Conservation (phyloP, 1,140 invertebrate genomes). For the Onthophagus taurus region DNA sequence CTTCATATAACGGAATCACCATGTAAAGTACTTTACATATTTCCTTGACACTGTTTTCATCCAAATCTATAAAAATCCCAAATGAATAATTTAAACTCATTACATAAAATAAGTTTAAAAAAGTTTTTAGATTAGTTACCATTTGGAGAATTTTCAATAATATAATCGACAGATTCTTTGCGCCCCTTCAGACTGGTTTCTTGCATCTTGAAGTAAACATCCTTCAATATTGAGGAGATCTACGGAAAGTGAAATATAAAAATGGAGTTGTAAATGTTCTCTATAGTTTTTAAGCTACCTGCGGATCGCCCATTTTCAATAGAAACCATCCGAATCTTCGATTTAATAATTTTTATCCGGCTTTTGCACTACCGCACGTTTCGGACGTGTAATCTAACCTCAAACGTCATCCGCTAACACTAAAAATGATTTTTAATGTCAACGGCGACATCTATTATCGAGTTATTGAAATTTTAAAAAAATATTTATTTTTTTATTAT, state of each 20-base stretch:
- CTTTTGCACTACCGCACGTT: conserved; percentile 9
- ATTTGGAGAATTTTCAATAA: conserved; percentile 60
- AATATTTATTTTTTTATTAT: no score
- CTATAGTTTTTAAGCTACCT: not conserved
- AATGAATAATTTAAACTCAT: conserved; percentile 8
- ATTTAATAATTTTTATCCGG: not conserved
- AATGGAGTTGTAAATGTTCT: not conserved
- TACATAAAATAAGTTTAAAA: conserved; percentile 9
- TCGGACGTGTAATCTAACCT: conserved; percentile 7
- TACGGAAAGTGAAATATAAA: conserved; percentile 8
- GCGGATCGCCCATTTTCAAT: conserved; percentile 6
- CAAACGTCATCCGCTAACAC: conserved; percentile 8
- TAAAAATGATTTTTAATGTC: no score
- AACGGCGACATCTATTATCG: no score
- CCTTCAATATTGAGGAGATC: conserved; percentile 46
- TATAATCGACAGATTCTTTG: conserved; percentile 57
- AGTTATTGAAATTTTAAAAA: no score
- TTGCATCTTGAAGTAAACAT: conserved; percentile 69
- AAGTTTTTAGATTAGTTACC: conserved; percentile 42
- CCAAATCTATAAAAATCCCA: conserved; percentile 52
- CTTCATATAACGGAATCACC: conserved; percentile 67
- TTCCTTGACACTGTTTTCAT: conserved; percentile 65
- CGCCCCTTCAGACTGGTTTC: conserved; percentile 67
- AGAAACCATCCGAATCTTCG: conserved; percentile 1
- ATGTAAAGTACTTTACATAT: conserved; percentile 65